Evolutionary conservation across 2,888 invertebrate species (phyloP), one percentile per base, ranked within the genome.

Genomic region (Lithophane ornitopus): DNA sequence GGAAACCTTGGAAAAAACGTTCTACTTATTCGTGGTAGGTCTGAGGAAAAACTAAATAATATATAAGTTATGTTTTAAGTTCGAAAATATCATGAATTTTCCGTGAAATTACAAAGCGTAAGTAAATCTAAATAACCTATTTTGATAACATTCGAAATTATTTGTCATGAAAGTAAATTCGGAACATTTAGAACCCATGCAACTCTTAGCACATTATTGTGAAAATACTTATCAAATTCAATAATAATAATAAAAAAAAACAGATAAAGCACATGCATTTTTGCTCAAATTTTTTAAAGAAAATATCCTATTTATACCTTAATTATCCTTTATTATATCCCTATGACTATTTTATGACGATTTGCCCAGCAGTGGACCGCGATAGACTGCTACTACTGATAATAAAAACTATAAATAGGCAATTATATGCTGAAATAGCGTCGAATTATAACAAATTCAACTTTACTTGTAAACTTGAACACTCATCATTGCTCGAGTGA

Each of bases 401-500:
- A 26, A 22, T 54, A 41, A 41, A 22, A n/a, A 11, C n/a, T n/a
- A n/a, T 11, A 52, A n/a, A 26, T 3, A 59, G 28, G 8, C 28
- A 2, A 49, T 16, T 46, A 0, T 16, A 22, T 49, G 6, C 8
- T 14, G 54, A 72, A 59, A 46, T 19, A 34, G 28, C 4, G 12
- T 34, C 3, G 1, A 58, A 58, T 28, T 52, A 49, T n/a, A 52
- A 58, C 3, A 59, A 65, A 44, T 26, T 28, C 8, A 54, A 34
- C 0, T 14, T 34, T n/a, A 44, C 1, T 16, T 14, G 22, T 59
- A 80, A 54, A 61, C 14, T 62, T 62, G 41, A 11, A 19, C n/a
- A 78, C 6, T 66, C 74, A 58, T 72, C 14, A n/a, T 16, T 12
- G 61, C 44, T n/a, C 14, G 0, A 54, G 16, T 81, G 66, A 78